A percentile compares a stretch with the other conserved stretches of the same genome.
These are phyloP conservation scores for Gadopsis marmoratus DNA, from an alignment of 2,797 vertebrate species.

Conservation along the genomic window DNA sequence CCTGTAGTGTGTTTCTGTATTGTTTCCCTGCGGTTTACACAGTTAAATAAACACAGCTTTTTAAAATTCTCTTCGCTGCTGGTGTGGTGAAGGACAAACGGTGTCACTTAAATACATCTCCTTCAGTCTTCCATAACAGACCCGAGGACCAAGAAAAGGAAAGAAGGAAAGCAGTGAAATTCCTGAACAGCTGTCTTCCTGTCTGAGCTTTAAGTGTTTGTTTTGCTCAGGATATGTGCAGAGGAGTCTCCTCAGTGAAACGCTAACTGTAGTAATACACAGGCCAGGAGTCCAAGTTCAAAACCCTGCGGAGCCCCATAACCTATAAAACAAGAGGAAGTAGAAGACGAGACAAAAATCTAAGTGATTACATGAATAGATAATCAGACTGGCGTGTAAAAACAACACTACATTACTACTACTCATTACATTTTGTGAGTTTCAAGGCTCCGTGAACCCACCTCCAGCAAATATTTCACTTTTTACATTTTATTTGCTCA, in stretches of 20 bases:
- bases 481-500: not conserved
- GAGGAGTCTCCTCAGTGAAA: not conserved
- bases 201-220: slow-evolving; percentile 7
- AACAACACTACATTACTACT: not conserved
- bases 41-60: slow-evolving; percentile 31
- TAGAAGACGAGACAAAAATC: too few species aligned
- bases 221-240: not conserved
- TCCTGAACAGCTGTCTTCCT: slow-evolving; percentile 37
- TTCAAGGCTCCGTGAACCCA: not conserved
- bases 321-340: too few species aligned
- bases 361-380: too few species aligned
- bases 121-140: slow-evolving; percentile 19
- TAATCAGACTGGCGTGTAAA: not conserved
- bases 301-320: too few species aligned
- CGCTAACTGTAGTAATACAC: not conserved
- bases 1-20: not conserved
- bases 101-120: slow-evolving; percentile 33
- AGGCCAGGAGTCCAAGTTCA: too few species aligned
- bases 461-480: not conserved
- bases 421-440: not conserved
- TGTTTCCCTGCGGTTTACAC: slow-evolving; percentile 31
- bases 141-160: not conserved
- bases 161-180: slow-evolving; percentile 9
- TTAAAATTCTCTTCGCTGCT: slow-evolving; percentile 29
- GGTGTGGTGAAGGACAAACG: slow-evolving; percentile 13